Evolutionary conservation across 2,113 vertebrate genomes (phyloP).

Genomic region (Sminthopsis crassicaudata): DNA sequence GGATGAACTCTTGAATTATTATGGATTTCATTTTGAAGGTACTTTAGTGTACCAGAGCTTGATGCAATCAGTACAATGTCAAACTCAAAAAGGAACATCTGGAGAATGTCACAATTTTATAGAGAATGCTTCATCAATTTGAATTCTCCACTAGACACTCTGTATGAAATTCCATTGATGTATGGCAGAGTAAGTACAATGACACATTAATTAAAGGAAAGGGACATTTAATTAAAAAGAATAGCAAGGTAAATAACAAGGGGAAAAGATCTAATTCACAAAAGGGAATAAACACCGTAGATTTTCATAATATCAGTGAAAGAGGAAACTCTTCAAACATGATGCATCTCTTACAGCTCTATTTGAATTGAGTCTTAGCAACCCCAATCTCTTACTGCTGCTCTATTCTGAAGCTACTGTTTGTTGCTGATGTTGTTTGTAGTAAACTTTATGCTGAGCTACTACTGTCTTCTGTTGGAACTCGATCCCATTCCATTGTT

Average conservation of each 20-base stretch:
- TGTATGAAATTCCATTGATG: background rate
- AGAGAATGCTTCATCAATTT: background rate
- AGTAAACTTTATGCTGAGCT: background rate
- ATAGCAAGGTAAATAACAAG: background rate
- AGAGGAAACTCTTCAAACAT: background rate
- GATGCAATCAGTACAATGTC: background rate
- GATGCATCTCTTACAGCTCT: background rate
- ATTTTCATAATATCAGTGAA: background rate
- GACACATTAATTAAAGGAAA: background rate
- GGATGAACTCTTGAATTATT: background rate
- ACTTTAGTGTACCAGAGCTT: background rate
- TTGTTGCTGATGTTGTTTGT: background rate
- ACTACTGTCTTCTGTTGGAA: background rate
- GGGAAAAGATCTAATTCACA: background rate
- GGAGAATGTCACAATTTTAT: background rate
- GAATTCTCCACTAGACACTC: background rate
- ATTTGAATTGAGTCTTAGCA: background rate
- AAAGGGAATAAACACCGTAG: background rate
- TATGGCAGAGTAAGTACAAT: background rate
- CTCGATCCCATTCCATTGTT: background rate
- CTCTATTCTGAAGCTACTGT: background rate
- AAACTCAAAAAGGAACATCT: background rate
- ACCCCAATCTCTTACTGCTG: background rate
- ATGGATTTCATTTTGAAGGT: background rate
- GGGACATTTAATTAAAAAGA: background rate